Evolutionary conservation across 2,888 invertebrate genomes (phyloP).

Genomic region (Venusia cambrica): DNA sequence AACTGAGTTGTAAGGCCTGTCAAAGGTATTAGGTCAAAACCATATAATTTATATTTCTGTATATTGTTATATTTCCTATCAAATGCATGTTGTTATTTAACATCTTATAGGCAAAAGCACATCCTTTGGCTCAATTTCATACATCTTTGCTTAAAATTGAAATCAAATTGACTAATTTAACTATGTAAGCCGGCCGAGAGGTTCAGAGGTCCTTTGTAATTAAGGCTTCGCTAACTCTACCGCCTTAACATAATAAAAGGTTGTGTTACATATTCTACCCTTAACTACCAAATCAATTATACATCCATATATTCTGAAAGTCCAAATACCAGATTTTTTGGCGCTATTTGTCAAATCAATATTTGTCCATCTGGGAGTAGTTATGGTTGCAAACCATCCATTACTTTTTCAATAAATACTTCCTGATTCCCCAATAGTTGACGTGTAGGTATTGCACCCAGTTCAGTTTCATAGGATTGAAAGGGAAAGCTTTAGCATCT

Average conservation of each 20-base stretch:
- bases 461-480: slow-evolving; percentile 2
- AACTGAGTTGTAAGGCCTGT: no score
- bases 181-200: slow-evolving; percentile 11
- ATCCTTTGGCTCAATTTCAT: background rate
- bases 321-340: no score
- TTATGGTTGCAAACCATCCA: background rate
- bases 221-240: slow-evolving; percentile 7
- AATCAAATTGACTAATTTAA: slow-evolving; percentile 20
- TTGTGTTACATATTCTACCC: background rate
- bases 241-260: slow-evolving; percentile 5
- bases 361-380: no score
- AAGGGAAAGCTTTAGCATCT: slow-evolving; percentile 6
- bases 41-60: no score
- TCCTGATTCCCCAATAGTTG: slow-evolving; percentile 3
- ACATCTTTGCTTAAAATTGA: slow-evolving; percentile 9
- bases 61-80: no score
- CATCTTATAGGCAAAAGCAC: no score
- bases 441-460: slow-evolving; percentile 6
- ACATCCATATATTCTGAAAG: no score
- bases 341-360: no score
- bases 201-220: slow-evolving; percentile 11
- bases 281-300: no score
- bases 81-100: no score
- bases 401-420: background rate
- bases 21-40: no score